Conservation (phyloP, 2,113 vertebrate genomes). For the Neotoma lepida region DNA sequence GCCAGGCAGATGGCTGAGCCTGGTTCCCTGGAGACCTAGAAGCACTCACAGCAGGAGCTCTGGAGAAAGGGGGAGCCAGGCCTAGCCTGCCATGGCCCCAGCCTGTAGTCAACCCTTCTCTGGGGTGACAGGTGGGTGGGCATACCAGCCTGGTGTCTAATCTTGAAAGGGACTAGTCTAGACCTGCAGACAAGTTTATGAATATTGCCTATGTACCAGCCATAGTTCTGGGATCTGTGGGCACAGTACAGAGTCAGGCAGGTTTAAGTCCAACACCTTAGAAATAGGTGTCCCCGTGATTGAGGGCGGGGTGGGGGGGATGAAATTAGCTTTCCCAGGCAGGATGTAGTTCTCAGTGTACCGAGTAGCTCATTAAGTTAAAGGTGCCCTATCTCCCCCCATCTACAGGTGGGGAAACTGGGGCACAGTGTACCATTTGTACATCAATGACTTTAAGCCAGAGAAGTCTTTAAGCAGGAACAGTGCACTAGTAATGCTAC, state of each 20-base stretch:
- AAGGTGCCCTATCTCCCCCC: not conserved
- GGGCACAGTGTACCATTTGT: not conserved
- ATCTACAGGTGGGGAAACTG: not conserved
- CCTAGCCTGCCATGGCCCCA: not conserved
- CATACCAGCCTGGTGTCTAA: not conserved
- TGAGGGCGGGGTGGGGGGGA: not conserved
- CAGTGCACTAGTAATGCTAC: not conserved
- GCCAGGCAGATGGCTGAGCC: slow-evolving; percentile 62
- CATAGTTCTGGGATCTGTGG: not conserved
- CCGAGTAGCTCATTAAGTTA: not conserved
- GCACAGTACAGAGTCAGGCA: not conserved
- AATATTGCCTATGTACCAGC: not conserved
- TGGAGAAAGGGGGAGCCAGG: not conserved
- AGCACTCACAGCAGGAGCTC: slow-evolving; percentile 41
- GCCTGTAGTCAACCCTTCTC: not conserved
- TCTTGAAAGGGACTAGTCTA: not conserved
- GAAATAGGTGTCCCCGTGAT: not conserved
- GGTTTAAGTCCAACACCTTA: not conserved
- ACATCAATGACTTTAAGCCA: not conserved
- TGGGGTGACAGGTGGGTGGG: not conserved
- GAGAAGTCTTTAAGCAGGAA: not conserved
- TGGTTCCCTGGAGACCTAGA: slow-evolving; percentile 61
- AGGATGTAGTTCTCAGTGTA: not conserved
- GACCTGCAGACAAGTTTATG: not conserved
- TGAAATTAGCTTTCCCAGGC: not conserved